Evolutionary conservation across 53 echinoderm and acorn worm genomes (phyloP), one percentile per base, ranked within the genome.

Genomic region (Luidia sarsii): DNA sequence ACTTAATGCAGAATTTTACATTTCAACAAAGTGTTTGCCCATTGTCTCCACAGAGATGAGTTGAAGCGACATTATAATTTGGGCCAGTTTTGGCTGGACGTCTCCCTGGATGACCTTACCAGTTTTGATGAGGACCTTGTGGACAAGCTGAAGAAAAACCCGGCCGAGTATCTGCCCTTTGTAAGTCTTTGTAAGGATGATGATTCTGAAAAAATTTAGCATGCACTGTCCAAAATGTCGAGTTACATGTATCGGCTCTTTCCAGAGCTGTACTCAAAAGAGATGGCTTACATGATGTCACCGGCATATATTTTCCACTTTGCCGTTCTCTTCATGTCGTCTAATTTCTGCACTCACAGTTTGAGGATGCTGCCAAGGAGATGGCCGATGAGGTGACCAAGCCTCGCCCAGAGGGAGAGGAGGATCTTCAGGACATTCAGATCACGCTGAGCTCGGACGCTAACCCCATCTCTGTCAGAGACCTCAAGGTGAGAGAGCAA

Each of bases 51-150:
- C 71, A 92, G 93, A 60, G 92, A 95, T 90, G 95, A 92, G 57
- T 83, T 92, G 5, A 92, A 92, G 28, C 81, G 92, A 0, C 89
- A 92, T 56, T 95, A 93, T 82, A 95, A 95, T 70, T 70, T 95
- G 27, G 82, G 82, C 39, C 95, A 95, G 41, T 90, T 85, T 43
- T 93, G 71, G 81, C 82, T 92, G 65, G 87, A 92, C 23, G 68
- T 92, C 20, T 87, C 73, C 54, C 57, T 95, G 23, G 95, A 95
- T 70, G 95, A 95, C 57, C 33, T 95, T 79, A 84, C 88, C 28
- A 92, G 95, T 63, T 95, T 92, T 84, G 95, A 95, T 86, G 95
- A 95, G 73, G 95, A 95, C 39, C 75, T 95, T 7, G 95, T 92
- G 31, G 95, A 92, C 18, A 92, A 95, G 53, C 79, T 95, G 15